Percentiles rank a stretch among this genome's conserved stretches.
Conservation (phyloP, 2,113 vertebrate genomes). For the Ia io region DNA sequence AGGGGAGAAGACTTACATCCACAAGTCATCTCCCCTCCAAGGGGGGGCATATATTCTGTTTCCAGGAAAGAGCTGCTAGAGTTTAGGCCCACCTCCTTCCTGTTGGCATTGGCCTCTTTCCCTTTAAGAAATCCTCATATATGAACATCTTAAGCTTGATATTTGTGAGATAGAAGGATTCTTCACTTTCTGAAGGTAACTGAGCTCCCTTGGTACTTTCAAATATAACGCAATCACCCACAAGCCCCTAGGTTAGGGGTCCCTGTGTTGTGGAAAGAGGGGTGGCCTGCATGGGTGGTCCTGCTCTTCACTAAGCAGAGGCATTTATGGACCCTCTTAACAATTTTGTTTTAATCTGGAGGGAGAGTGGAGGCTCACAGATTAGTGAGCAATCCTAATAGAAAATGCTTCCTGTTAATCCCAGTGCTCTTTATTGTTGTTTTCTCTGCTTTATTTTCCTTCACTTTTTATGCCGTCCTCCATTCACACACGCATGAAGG, state of each 20-base stretch:
- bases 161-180: not conserved
- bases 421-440: not conserved
- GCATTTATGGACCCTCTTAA: not conserved
- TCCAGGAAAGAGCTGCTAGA: not conserved
- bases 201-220: not conserved
- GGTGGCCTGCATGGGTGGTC: fast-evolving
- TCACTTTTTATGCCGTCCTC: not conserved
- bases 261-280: fast-evolving
- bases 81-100: not conserved
- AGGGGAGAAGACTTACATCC: not conserved
- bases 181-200: not conserved
- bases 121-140: not conserved
- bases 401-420: not conserved
- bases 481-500: not conserved
- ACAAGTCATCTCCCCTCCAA: no score
- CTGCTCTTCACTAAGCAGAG: not conserved
- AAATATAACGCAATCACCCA: not conserved
- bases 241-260: no score
- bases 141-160: not conserved
- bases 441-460: not conserved
- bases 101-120: no score
- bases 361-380: not conserved
- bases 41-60: not conserved
- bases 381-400: not conserved
- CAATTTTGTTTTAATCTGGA: not conserved